Conservation (phyloP, 2,888 invertebrate genomes). For the Acrocyrtus sp. region DNA sequence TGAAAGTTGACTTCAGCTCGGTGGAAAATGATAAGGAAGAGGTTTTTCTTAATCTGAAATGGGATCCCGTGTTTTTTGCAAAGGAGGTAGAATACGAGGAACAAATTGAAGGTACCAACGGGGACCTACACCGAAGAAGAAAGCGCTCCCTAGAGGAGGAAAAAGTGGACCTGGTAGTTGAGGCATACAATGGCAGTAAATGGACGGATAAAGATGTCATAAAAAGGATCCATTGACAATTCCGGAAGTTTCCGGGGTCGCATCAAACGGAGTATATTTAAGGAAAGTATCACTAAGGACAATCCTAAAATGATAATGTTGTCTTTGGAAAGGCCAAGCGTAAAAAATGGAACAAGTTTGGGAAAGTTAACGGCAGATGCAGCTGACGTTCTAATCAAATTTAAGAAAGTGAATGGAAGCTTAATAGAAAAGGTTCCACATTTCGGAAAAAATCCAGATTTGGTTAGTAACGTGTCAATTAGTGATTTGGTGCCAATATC, state of each 20-base stretch:
- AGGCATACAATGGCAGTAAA: background rate
- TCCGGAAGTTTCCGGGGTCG: background rate
- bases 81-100: background rate
- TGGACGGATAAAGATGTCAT: background rate
- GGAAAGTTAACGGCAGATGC: background rate
- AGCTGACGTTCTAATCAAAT: background rate
- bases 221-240: background rate
- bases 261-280: background rate
- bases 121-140: background rate
- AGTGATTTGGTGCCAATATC: background rate
- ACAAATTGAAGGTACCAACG: too few relatives aligned
- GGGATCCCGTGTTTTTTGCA: constrained; percentile 10
- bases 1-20: too few relatives aligned
- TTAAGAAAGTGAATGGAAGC: background rate
- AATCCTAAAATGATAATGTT: too few relatives aligned
- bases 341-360: background rate
- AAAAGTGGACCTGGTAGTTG: background rate
- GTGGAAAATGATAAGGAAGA: too few relatives aligned
- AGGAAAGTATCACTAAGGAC: background rate
- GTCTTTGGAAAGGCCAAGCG: background rate
- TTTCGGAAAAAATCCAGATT: too few relatives aligned
- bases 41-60: background rate
- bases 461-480: background rate
- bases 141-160: background rate
- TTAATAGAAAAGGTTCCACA: too few relatives aligned